Evolutionary conservation across 30 jellyfish, hydroid and myxozoan species (phyloP).

Genomic region (Chrysaora quinquecirrha): DNA sequence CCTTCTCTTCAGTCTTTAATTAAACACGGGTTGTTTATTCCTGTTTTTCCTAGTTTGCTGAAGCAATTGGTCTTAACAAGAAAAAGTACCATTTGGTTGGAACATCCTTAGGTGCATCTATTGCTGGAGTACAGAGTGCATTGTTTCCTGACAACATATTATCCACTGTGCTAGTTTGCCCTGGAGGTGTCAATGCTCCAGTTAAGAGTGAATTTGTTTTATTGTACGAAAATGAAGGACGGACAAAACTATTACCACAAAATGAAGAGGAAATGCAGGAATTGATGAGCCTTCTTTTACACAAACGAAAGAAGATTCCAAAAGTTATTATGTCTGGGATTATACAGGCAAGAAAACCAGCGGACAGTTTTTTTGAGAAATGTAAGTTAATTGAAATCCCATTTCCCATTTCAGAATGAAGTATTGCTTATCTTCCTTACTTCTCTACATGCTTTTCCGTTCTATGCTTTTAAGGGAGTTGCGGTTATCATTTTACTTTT

Average conservation of each 20-base stretch:
- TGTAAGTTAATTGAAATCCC: no score
- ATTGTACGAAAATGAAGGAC: conserved; percentile 39
- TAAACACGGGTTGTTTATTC: no score
- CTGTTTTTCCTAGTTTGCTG: conserved; percentile 63
- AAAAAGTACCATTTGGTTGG: conserved; percentile 78
- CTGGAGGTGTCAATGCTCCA: conserved; percentile 71
- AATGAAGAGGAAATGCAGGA: conserved; percentile 48
- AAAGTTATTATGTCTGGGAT: conserved; percentile 56
- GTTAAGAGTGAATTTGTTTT: conserved; percentile 34
- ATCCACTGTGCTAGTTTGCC: conserved; percentile 65
- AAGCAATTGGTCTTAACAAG: conserved; percentile 62
- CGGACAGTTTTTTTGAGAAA: conserved; percentile 39
- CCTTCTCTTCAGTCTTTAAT: no score
- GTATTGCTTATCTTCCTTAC: no score
- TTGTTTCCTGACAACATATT: conserved; percentile 40
- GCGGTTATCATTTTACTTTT: no score
- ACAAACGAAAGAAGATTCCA: conserved; percentile 61
- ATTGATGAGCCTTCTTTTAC: conserved; percentile 55
- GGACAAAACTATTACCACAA: conserved; percentile 55
- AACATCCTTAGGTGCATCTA: conserved; percentile 73
- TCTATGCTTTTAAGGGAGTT: no score
- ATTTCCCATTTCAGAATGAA: no score
- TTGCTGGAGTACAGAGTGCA: conserved; percentile 80
- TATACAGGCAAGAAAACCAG: conserved; percentile 66
- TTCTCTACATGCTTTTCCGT: no score